Conservation (phyloP, 2,113 vertebrate species). For the Otus sunia region DNA sequence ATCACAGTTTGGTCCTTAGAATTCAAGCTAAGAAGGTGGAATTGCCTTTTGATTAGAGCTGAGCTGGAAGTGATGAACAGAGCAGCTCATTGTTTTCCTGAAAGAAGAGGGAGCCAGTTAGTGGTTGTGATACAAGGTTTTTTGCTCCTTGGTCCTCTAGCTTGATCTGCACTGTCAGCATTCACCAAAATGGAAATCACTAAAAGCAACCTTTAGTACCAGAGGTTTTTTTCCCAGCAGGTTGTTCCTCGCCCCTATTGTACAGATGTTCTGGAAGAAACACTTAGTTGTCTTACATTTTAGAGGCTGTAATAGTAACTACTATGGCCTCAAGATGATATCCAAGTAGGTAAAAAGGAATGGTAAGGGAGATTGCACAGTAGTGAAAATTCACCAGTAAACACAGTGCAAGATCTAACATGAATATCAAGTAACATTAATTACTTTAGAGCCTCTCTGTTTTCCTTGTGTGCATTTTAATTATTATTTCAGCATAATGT, state of each 20-base stretch:
- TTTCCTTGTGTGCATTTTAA: conserved; percentile 52
- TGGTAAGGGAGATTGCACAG: not conserved
- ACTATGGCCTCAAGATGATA: conserved; percentile 64
- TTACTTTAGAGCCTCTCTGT: conserved; percentile 31
- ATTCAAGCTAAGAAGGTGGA: not conserved
- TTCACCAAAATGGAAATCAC: conserved; percentile 80
- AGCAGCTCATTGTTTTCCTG: conserved; percentile 71
- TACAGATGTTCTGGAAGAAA: conserved; percentile 82
- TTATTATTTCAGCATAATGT: conserved; percentile 48
- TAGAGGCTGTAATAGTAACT: conserved; percentile 67
- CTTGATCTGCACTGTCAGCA: conserved; percentile 79
- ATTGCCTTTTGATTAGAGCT: conserved; percentile 38
- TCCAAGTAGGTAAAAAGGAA: conserved; percentile 27
- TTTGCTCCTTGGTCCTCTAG: conserved; percentile 71
- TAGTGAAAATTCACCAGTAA: conserved; percentile 32
- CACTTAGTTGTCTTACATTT: conserved; percentile 75
- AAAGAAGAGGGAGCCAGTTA: conserved; percentile 71
- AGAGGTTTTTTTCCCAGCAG: not conserved
- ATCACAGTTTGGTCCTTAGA: not conserved
- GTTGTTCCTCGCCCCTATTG: conserved; percentile 60
- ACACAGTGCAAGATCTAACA: conserved; percentile 41
- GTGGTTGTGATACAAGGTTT: conserved; percentile 64
- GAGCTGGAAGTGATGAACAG: conserved; percentile 75
- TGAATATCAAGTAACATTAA: conserved; percentile 46
- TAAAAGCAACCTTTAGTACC: conserved; percentile 70